phyloP scores from a whole-genome alignment of 1,140 invertebrate species.

The Lucilia cuprina region DNA sequence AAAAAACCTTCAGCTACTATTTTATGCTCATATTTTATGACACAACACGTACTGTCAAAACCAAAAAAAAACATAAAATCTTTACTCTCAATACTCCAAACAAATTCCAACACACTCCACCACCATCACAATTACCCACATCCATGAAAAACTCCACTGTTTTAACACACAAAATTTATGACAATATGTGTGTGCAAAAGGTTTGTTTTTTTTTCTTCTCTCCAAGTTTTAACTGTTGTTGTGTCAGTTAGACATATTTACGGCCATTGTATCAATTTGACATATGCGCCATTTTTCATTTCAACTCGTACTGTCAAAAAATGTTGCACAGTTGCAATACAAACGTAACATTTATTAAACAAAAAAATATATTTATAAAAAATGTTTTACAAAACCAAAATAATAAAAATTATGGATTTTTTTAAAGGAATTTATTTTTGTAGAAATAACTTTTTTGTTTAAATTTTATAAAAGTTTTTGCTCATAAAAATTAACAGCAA shows the following conservation, averaged over 20 bases:
- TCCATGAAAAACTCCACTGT: too few relatives aligned
- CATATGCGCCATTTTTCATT: conserved; percentile 32
- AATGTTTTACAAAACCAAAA: neutral
- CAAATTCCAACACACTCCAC: too few relatives aligned
- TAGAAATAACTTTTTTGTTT: neutral
- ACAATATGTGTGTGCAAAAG: too few relatives aligned
- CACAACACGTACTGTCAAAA: neutral
- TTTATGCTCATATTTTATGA: neutral
- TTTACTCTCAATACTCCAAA: neutral
- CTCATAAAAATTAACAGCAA: too few relatives aligned
- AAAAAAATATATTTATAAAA: neutral
- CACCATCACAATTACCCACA: too few relatives aligned
- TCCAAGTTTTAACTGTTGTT: neutral
- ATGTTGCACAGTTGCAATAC: neutral
- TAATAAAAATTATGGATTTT: neutral
- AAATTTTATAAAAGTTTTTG: too few relatives aligned
- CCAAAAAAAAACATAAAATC: too few relatives aligned
- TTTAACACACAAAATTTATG: too few relatives aligned
- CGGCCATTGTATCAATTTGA: conserved; percentile 33
- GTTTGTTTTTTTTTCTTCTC: neutral
- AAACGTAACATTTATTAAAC: neutral
- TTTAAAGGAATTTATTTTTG: neutral
- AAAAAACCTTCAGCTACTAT: neutral
- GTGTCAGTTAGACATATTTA: conserved; percentile 24
- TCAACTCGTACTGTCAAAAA: conserved; percentile 23